Percentiles rank a stretch among this genome's conserved stretches.
phyloP scores from a whole-genome alignment of 1,140 invertebrate genomes.

The Cyclina sinensis region DNA sequence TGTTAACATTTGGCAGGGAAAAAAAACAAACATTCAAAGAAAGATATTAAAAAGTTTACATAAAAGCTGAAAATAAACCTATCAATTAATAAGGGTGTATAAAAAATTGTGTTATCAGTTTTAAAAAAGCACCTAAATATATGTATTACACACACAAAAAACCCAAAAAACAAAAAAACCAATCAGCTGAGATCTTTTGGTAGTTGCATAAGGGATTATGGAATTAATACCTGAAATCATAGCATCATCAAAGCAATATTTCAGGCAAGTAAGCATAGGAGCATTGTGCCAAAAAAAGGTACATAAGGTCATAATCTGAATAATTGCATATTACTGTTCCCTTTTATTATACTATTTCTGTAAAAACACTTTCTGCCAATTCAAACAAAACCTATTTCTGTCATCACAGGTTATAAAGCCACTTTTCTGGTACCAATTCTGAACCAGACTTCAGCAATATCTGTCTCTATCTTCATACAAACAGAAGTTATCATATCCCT shows the following conservation, averaged over 20 bases:
- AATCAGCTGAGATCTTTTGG: not conserved
- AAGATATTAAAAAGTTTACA: not conserved
- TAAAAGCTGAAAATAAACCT: slow-evolving; percentile 2
- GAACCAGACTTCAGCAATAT: too few species aligned
- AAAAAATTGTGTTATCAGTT: not conserved
- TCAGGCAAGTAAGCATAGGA: not conserved
- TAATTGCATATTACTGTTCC: too few species aligned
- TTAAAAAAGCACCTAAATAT: not conserved
- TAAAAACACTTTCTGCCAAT: too few species aligned
- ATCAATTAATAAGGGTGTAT: slow-evolving; percentile 23
- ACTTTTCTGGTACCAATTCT: too few species aligned
- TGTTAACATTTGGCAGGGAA: not conserved
- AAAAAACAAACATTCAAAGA: not conserved
- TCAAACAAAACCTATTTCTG: too few species aligned
- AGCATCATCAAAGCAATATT: slow-evolving; percentile 1
- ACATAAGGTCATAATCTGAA: too few species aligned
- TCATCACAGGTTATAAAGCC: too few species aligned
- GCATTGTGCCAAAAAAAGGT: too few species aligned
- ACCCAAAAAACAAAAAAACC: not conserved
- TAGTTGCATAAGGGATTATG: not conserved
- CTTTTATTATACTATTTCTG: too few species aligned
- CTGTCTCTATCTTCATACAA: too few species aligned
- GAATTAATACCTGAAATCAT: not conserved
- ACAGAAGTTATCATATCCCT: too few species aligned
- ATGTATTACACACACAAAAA: not conserved